Percentiles rank a stretch among this genome's conserved stretches.
Conservation (phyloP, 2,797 vertebrate species). For the Aldrovandia affinis region DNA sequence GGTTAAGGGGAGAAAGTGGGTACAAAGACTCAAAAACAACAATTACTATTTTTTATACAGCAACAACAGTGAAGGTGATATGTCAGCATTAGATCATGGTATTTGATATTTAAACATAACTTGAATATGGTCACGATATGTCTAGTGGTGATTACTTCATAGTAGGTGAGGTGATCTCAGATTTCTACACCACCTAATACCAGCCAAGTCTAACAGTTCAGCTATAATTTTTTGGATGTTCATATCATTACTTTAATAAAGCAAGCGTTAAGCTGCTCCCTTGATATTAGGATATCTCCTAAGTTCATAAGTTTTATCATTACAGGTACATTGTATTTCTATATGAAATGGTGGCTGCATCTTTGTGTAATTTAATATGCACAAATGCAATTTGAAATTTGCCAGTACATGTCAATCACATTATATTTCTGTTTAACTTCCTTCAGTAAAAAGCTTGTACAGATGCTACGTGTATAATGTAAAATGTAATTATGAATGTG, state of each 20-base stretch:
- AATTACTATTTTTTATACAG: not conserved
- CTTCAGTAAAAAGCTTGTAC: not conserved
- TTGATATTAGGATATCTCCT: not conserved
- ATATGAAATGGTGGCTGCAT: not conserved
- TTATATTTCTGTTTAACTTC: not conserved
- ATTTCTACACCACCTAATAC: not conserved
- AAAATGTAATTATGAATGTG: not conserved
- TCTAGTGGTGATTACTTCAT: not conserved
- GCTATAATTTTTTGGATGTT: not conserved
- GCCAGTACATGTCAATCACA: not conserved
- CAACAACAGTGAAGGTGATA: not conserved
- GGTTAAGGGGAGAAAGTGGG: not conserved
- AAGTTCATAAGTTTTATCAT: not conserved
- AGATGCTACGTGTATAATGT: constrained; percentile 3
- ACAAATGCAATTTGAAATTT: constrained; percentile 2
- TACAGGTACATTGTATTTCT: not conserved
- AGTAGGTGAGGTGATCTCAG: not conserved
- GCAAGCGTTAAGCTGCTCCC: not conserved
- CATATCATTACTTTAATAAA: not conserved
- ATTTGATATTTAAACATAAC: not conserved
- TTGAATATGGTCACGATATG: not conserved
- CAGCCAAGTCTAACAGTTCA: not conserved
- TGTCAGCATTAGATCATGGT: not conserved
- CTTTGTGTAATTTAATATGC: not conserved
- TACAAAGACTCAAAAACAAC: not conserved